Conservation (phyloP, 2,888 invertebrate species). For the Augochlorella aurata region DNA sequence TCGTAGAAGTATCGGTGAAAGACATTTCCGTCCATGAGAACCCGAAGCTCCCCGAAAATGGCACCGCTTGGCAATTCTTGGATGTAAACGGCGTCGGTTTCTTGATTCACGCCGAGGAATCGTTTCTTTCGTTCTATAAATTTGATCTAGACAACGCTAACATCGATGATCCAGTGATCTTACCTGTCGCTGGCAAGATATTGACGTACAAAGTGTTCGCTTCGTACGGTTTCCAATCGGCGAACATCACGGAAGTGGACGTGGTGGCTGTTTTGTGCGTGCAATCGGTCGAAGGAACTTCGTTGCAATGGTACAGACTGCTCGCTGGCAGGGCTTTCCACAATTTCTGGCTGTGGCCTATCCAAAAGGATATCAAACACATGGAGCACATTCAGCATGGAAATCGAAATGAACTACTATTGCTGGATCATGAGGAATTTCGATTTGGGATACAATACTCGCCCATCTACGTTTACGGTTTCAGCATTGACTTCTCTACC, state of each 20-base stretch:
- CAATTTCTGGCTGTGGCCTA: constrained; percentile 72
- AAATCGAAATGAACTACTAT: constrained; percentile 69
- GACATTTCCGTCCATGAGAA: constrained; percentile 59
- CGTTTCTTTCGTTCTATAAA: constrained; percentile 58
- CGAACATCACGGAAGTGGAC: background rate
- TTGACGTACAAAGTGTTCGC: constrained; percentile 70
- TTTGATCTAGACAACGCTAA: constrained; percentile 44
- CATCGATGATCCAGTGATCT: background rate
- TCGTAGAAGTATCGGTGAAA: constrained; percentile 68
- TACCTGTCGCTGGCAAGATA: constrained; percentile 53
- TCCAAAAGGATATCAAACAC: constrained; percentile 67
- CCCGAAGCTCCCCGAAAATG: constrained; percentile 40
- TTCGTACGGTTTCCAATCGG: constrained; percentile 4
- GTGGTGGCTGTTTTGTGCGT: constrained; percentile 70
- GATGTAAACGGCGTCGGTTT: constrained; percentile 53
- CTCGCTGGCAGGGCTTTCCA: constrained; percentile 51
- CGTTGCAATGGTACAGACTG: constrained; percentile 77
- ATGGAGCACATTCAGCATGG: constrained; percentile 70
- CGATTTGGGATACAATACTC: constrained; percentile 55
- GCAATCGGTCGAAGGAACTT: constrained; percentile 52
- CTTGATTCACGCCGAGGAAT: constrained; percentile 53
- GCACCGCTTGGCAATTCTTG: constrained; percentile 65
- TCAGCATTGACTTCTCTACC: constrained; percentile 65
- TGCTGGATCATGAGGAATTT: constrained; percentile 65
- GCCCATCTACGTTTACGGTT: constrained; percentile 77